phyloP scores from a whole-genome alignment of 2,888 invertebrate genomes.

The Eurytoma californica region DNA sequence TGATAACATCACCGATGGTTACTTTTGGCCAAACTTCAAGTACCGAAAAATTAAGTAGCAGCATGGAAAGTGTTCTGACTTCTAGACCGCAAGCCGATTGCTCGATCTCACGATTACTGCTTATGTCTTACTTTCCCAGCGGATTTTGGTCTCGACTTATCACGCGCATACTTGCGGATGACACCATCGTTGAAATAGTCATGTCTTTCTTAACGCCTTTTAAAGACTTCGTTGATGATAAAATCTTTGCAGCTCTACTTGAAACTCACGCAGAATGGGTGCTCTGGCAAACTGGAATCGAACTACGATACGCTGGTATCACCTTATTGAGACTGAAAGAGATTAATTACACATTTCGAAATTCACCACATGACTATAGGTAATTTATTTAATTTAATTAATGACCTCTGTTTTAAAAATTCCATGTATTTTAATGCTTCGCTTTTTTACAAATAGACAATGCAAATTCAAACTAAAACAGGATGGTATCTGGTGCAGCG shows the following conservation, averaged over 20 bases:
- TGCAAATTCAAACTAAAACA: slow-evolving; percentile 84
- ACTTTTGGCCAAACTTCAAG: slow-evolving; percentile 54
- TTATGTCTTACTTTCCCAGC: slow-evolving; percentile 98
- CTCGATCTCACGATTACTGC: slow-evolving; percentile 84
- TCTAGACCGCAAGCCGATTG: slow-evolving; percentile 78
- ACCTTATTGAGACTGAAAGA: slow-evolving; percentile 90
- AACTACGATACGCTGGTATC: slow-evolving; percentile 89
- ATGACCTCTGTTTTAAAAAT: slow-evolving; percentile 1
- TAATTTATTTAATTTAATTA: neutral
- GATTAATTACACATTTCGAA: slow-evolving; percentile 79
- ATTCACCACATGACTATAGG: slow-evolving; percentile 77
- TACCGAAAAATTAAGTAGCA: slow-evolving; percentile 60
- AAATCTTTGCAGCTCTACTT: slow-evolving; percentile 79
- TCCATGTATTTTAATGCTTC: neutral
- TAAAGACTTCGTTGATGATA: slow-evolving; percentile 82
- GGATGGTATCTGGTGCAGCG: slow-evolving; percentile 90
- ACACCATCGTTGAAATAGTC: slow-evolving; percentile 87
- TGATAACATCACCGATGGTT: slow-evolving; percentile 74
- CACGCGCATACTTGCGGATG: slow-evolving; percentile 93
- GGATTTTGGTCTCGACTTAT: slow-evolving; percentile 98
- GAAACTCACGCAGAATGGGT: slow-evolving; percentile 91
- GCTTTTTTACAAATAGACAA: slow-evolving; percentile 72
- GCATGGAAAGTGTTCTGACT: slow-evolving; percentile 73
- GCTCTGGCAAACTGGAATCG: slow-evolving; percentile 94
- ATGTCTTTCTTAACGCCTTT: slow-evolving; percentile 84